Conservation (phyloP, 2,113 vertebrate genomes). For the Indicator maculatus region DNA sequence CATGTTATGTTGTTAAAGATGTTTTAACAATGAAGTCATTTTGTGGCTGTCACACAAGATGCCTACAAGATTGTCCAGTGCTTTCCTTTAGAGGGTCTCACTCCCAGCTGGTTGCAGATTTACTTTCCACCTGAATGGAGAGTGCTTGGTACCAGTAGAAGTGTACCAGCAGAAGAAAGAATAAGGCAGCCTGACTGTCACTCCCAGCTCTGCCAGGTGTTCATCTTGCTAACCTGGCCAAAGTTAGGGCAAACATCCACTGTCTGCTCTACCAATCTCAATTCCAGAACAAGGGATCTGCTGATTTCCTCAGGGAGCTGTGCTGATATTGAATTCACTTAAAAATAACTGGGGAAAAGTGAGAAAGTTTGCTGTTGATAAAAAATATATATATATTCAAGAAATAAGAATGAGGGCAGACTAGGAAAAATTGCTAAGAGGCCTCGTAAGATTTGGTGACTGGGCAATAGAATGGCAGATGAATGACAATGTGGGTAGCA, state of each 20-base stretch:
- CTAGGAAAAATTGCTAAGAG: neutral
- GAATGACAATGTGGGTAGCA: neutral
- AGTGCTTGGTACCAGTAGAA: neutral
- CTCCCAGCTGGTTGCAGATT: neutral
- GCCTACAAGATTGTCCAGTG: neutral
- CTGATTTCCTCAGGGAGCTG: neutral
- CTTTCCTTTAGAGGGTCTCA: neutral
- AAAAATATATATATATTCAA: neutral
- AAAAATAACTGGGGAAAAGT: neutral
- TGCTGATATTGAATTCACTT: neutral
- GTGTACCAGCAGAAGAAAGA: neutral
- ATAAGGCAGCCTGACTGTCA: neutral
- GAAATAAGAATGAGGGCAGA: neutral
- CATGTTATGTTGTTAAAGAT: too few species aligned
- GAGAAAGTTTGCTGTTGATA: neutral
- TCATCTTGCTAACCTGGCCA: neutral
- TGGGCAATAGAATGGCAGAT: neutral
- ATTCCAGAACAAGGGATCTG: neutral
- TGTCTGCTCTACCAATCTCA: neutral
- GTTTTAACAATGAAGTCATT: neutral
- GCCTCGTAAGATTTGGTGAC: neutral
- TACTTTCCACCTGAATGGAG: neutral
- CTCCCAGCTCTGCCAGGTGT: neutral
- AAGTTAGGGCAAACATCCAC: neutral
- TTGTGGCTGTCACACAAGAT: neutral